These are phyloP conservation scores for Agrypnia vestita DNA, from an alignment of 1,140 invertebrate genomes.

Conservation along the genomic window DNA sequence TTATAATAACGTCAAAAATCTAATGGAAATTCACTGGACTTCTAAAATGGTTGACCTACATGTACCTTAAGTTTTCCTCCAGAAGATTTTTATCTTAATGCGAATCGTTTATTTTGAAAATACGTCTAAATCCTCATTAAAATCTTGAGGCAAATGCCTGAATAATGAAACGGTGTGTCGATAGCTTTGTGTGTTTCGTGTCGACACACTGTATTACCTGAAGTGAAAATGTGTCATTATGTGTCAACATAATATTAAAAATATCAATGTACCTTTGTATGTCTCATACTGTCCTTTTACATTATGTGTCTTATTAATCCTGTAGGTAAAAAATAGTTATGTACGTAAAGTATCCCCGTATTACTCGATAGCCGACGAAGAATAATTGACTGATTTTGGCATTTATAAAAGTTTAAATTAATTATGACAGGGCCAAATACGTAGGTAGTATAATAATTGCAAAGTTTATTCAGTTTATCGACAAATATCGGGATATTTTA, in stretches of 20 bases:
- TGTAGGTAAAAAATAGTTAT: constrained; percentile 10
- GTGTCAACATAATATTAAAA: constrained; percentile 9
- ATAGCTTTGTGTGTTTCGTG: neutral
- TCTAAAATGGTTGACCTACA: too few species aligned
- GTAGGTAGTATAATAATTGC: constrained; percentile 6
- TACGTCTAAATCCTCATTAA: constrained; percentile 5
- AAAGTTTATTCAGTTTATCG: neutral
- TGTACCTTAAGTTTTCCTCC: neutral
- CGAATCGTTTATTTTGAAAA: neutral
- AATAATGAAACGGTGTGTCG: too few species aligned
- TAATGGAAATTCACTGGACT: too few species aligned
- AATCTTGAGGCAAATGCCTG: too few species aligned
- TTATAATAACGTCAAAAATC: too few species aligned
- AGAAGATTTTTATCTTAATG: neutral
- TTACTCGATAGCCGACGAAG: neutral
- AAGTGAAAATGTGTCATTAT: constrained; percentile 4
- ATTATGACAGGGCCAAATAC: constrained; percentile 8
- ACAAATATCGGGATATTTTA: constrained; percentile 5
- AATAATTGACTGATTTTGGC: constrained; percentile 16
- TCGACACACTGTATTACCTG: neutral
- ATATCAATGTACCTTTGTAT: constrained; percentile 32
- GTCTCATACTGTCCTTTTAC: constrained; percentile 16
- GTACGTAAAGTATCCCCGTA: constrained; percentile 18
- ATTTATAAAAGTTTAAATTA: constrained; percentile 9
- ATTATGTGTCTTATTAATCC: constrained; percentile 36